Evolutionary conservation across 2,888 invertebrate genomes (phyloP).

Genomic region (Callimorpha dominula): DNA sequence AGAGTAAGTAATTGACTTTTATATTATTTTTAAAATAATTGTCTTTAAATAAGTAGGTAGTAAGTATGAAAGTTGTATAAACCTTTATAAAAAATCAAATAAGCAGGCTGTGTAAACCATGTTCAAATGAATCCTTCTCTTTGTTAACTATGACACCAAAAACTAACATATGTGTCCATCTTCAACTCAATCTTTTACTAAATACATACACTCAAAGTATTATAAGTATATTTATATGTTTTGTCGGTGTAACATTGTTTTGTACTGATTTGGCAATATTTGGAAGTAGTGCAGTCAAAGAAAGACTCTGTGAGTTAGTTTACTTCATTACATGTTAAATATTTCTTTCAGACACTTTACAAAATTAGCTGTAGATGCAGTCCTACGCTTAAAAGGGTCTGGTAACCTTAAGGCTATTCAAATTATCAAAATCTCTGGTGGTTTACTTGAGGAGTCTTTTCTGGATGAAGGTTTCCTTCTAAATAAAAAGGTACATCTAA

Average conservation of each 20-base stretch:
- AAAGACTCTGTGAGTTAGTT: too few relatives aligned
- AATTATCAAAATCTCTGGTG: constrained; percentile 98
- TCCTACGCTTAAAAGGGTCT: constrained; percentile 97
- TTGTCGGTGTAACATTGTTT: background rate
- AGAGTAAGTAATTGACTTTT: constrained; percentile 85
- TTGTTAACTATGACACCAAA: background rate
- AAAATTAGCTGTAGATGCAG: constrained; percentile 97
- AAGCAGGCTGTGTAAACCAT: background rate
- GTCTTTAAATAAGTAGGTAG: background rate
- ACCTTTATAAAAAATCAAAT: background rate
- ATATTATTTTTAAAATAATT: background rate
- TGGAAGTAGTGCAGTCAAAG: too few relatives aligned
- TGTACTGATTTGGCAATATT: too few relatives aligned
- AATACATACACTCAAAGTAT: too few relatives aligned
- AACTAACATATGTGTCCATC: too few relatives aligned
- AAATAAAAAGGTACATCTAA: constrained; percentile 92
- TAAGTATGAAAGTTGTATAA: background rate
- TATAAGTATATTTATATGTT: background rate
- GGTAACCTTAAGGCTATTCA: constrained; percentile 98
- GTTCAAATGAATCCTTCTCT: background rate
- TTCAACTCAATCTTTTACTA: too few relatives aligned
- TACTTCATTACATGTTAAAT: background rate
- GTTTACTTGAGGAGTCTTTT: constrained; percentile 97
- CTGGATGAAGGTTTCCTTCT: constrained; percentile 97
- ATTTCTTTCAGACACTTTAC: constrained; percentile 90